These are phyloP conservation scores for Enteromius argenteus DNA, from an alignment of 2,797 vertebrate genomes.

Conservation along the genomic window DNA sequence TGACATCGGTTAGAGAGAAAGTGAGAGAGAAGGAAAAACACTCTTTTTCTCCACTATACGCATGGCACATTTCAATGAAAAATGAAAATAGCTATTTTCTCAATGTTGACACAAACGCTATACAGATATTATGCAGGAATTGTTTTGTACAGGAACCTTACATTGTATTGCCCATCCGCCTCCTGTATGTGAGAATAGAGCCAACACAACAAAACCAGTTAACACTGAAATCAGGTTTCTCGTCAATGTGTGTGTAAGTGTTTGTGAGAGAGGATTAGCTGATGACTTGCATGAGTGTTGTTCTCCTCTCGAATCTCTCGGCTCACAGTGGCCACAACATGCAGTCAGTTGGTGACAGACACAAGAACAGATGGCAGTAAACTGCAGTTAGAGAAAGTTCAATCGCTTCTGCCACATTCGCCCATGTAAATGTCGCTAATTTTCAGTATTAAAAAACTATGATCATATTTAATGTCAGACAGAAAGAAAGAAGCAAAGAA, in stretches of 20 bases:
- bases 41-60: conserved; percentile 66
- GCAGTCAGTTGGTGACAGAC: conserved; percentile 73
- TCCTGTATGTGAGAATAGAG: conserved; percentile 9
- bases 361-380: conserved; percentile 88
- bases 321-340: conserved; percentile 74
- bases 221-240: conserved; percentile 83
- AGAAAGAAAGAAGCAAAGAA: background rate
- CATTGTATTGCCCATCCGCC: background rate
- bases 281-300: conserved; percentile 83
- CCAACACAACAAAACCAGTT: conserved; percentile 84
- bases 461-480: background rate
- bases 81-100: conserved; percentile 12
- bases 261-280: conserved; percentile 75
- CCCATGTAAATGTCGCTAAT: background rate
- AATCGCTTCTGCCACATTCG: conserved; percentile 9
- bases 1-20: conserved; percentile 75
- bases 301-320: conserved; percentile 79
- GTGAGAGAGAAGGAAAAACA: conserved; percentile 18
- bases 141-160: conserved; percentile 1
- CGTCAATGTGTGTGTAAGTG: conserved; percentile 35
- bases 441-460: background rate
- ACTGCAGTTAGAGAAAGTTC: conserved; percentile 72
- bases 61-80: conserved; percentile 75
- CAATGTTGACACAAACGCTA: conserved; percentile 48
- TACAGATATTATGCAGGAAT: conserved; percentile 71